Evolutionary conservation across 1,140 invertebrate genomes (phyloP), one percentile per base, ranked within the genome.

Genomic region (Papilio xuthus): DNA sequence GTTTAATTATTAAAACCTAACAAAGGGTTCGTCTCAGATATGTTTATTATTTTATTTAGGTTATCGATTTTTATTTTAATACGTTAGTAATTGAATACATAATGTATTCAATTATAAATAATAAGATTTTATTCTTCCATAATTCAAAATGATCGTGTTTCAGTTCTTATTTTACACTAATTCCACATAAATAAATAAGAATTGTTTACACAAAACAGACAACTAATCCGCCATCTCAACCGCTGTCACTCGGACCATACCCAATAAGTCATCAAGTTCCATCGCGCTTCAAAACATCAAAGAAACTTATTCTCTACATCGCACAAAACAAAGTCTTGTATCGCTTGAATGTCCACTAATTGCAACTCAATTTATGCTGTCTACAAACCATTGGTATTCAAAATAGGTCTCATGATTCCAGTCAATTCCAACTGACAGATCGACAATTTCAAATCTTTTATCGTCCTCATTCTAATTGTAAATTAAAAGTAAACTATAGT

Each of bases 391-490:
- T 18, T 71, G 37, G 69, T 41, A 42, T 20, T 73, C n/a, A 73
- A 50, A 73, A 20, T 73, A 73, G 71, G 71, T 23, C 71, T 44
- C 42, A 26, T 15, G 13, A 69, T 73, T 73, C 41, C 20, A 72
- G 7, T 41, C 71, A 73, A 73, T 73, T 73, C 42, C 71, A 73
- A 47, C 71, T 73, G 71, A 73, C 71, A 73, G 71, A 73, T 47
- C 20, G 37, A 4, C 20, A 13, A 73, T 73, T 20, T 47, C 42
- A 23, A 73, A 73, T 73, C 41, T 47, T 23, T 73, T 47, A 73
- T 28, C 41, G 42, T 44, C 50, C 42, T 73, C 41, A 71, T 71
- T 71, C 37, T 71, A 71, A 71, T 44, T 44, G 70, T 44, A 71
- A 20, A 71, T n/a, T 73, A 26, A 50, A n/a, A n/a, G n/a, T n/a